phyloP scores from a whole-genome alignment of 2,797 vertebrate species.

The Esox lucius region DNA sequence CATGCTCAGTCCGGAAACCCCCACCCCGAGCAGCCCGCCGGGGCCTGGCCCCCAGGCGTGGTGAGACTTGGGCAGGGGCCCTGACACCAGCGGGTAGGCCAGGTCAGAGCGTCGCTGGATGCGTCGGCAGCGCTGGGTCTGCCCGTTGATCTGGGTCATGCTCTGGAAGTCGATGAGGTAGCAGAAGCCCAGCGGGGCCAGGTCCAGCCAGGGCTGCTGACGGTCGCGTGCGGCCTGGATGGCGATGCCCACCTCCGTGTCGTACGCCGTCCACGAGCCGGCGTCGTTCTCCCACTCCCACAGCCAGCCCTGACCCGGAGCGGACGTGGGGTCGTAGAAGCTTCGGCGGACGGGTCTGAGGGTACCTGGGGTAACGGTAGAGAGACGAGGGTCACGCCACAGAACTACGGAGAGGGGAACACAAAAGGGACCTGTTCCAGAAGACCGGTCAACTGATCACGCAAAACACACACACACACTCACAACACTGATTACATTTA shows the following conservation, averaged over 20 bases:
- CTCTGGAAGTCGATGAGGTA: slow-evolving; percentile 93
- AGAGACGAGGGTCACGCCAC: slow-evolving; percentile 4
- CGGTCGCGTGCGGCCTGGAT: slow-evolving; percentile 92
- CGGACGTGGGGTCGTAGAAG: slow-evolving; percentile 90
- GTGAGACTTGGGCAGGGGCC: slow-evolving; percentile 76
- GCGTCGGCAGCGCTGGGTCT: slow-evolving; percentile 90
- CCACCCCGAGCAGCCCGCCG: slow-evolving; percentile 67
- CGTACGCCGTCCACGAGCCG: slow-evolving; percentile 91
- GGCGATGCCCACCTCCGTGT: slow-evolving; percentile 92
- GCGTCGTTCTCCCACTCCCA: slow-evolving; percentile 98
- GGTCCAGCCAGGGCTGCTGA: slow-evolving; percentile 93
- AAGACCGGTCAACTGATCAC: background rate
- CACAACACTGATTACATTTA: background rate
- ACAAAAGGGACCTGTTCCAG: background rate
- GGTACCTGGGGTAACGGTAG: slow-evolving; percentile 76
- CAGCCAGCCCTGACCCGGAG: slow-evolving; percentile 90
- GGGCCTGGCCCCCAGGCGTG: slow-evolving; percentile 74
- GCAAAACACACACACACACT: background rate
- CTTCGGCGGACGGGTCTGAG: slow-evolving; percentile 91
- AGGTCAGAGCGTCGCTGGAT: slow-evolving; percentile 89
- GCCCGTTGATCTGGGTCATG: slow-evolving; percentile 96
- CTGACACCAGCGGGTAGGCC: slow-evolving; percentile 87
- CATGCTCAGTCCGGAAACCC: slow-evolving; percentile 60
- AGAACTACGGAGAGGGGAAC: background rate
- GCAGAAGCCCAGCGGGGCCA: slow-evolving; percentile 90